Conservation (phyloP, 1,140 invertebrate species). For the Bombus vancouverensis region DNA sequence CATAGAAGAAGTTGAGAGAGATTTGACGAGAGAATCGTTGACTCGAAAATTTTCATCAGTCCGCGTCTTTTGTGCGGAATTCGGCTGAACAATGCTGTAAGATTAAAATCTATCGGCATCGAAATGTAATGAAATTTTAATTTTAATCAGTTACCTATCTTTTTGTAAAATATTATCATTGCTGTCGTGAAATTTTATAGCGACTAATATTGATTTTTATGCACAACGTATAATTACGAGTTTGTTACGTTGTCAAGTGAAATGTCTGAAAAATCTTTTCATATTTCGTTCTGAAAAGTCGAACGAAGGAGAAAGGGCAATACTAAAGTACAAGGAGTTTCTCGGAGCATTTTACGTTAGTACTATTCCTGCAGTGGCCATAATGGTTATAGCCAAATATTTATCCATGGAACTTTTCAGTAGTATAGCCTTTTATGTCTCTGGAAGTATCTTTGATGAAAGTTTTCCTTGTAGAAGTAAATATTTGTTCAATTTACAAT, state of each 20-base stretch:
- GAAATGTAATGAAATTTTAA: neutral
- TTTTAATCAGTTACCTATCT: too few relatives aligned
- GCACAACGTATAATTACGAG: too few relatives aligned
- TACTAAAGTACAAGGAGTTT: neutral
- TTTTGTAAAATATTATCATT: too few relatives aligned
- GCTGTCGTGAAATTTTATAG: too few relatives aligned
- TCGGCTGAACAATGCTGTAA: constrained; percentile 4
- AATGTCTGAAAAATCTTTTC: neutral
- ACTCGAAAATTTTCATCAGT: constrained; percentile 39
- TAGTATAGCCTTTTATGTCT: too few relatives aligned
- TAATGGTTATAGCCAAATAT: neutral
- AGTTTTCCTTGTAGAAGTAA: neutral
- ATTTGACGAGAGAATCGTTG: constrained; percentile 40
- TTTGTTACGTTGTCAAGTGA: neutral
- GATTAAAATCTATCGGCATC: constrained; percentile 10
- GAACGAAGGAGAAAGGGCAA: neutral
- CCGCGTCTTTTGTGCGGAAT: constrained; percentile 9
- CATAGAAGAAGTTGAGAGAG: neutral
- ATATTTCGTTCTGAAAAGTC: neutral
- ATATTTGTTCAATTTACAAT: neutral
- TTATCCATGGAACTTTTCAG: neutral
- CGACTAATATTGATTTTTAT: too few relatives aligned
- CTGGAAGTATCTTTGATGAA: neutral
- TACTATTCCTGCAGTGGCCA: neutral
- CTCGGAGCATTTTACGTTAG: neutral